Evolutionary conservation across 2,888 invertebrate species (phyloP).

Genomic region (Ochropleura plecta): DNA sequence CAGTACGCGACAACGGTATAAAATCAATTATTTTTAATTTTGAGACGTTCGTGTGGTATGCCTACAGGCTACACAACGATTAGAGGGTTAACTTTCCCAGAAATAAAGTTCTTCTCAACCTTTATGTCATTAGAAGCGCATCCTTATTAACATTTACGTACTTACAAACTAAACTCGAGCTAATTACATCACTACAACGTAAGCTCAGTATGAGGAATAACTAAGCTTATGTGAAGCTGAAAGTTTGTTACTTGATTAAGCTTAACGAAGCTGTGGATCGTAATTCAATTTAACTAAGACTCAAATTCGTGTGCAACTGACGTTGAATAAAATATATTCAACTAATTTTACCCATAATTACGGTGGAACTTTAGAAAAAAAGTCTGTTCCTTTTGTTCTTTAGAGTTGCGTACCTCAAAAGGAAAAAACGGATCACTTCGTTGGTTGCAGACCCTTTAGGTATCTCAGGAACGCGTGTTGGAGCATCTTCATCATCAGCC

Average conservation of each 20-base stretch:
- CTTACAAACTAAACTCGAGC: constrained; percentile 19
- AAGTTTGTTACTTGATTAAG: constrained; percentile 14
- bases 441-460: too few relatives aligned
- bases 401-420: neutral
- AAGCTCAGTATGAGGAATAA: constrained; percentile 7
- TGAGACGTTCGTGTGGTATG: too few relatives aligned
- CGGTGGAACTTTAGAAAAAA: neutral
- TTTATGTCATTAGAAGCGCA: constrained; percentile 1
- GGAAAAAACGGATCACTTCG: too few relatives aligned
- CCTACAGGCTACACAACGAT: too few relatives aligned
- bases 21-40: too few relatives aligned
- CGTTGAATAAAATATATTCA: neutral
- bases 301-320: neutral
- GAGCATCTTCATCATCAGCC: too few relatives aligned
- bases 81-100: constrained; percentile 6
- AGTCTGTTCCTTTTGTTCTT: too few relatives aligned
- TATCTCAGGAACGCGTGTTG: too few relatives aligned
- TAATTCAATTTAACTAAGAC: neutral
- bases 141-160: constrained; percentile 10
- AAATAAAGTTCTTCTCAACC: neutral
- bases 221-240: constrained; percentile 3
- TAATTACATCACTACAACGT: constrained; percentile 30
- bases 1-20: too few relatives aligned
- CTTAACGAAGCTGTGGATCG: neutral
- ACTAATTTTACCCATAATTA: neutral